Base-by-base conservation (phyloP, 1,140 invertebrate species). In the Hylaeus anthracinus region DNA sequence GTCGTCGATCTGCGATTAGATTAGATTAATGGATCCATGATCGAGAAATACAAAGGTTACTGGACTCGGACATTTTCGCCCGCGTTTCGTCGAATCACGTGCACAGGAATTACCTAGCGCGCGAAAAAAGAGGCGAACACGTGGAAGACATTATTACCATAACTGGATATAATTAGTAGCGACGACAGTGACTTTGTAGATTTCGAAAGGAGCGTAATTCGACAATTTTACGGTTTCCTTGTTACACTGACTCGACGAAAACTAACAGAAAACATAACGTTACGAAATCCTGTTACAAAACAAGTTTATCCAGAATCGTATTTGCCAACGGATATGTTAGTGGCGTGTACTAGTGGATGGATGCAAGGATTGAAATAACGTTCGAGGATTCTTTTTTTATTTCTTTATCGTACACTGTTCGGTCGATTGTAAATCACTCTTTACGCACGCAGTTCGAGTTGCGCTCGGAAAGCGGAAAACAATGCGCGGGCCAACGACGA, bases 21-120 rank as follows among this genome's bases (percentile, higher is more conserved):
- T 86, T 84, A 88, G 87, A 85, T 84, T 85, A 76, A 75, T 45
- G 53, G 26, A 82, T 73, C 43, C 56, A 48, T 65, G 69, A 69
- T 76, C 55, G 48, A 15, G 45, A 14, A 43, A 56, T 39, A 15
- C 60, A 43, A 72, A 76, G 69, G 64, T 85, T 79, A 61, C 69
- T 76, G 80, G 76, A 85, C 83, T 82, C 75, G 39, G 67, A 76
- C 69, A 72, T 69, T 72, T 78, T 39, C 55, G 65, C 39, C 45
- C n/a, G 39, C 4, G 1, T 60, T 61, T 76, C 12, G n/a, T 51
- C 26, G 26, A 45, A 39, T 4, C n/a, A 48, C 12, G 43, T 41
- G 55, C 5, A 12, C 12, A 9, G 3, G 3, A 3, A 77, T 77
- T 61, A 12, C 51, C 5, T 5, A 6, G 15, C 0, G 1, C 5